These are phyloP conservation scores for Callyntrura guangdongensis DNA, from an alignment of 2,888 invertebrate species.

Conservation along the genomic window DNA sequence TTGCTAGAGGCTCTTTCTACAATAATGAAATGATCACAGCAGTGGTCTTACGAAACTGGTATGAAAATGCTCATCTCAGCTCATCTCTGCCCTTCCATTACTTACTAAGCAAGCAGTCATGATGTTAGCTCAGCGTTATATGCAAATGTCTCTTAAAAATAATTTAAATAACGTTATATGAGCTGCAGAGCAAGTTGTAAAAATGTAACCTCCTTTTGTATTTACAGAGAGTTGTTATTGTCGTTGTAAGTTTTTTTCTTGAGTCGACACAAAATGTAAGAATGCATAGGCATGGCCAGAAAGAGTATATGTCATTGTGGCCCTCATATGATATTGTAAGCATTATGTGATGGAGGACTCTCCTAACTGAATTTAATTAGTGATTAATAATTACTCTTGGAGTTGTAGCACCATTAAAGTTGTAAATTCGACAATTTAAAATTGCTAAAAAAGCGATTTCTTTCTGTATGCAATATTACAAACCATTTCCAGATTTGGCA, in stretches of 20 bases:
- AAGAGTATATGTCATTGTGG: too few relatives aligned
- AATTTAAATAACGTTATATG: constrained; percentile 14
- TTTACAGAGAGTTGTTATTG: too few relatives aligned
- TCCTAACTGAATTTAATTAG: constrained; percentile 64
- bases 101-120: background rate
- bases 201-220: too few relatives aligned
- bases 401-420: constrained; percentile 30
- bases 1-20: background rate
- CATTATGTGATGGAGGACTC: too few relatives aligned
- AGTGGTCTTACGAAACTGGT: constrained; percentile 32
- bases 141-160: constrained; percentile 22
- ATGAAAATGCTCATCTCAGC: constrained; percentile 21
- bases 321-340: too few relatives aligned
- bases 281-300: too few relatives aligned
- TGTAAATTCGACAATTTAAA: background rate
- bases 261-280: too few relatives aligned
- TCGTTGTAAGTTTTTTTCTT: too few relatives aligned
- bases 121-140: background rate
- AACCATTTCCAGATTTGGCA: too few relatives aligned
- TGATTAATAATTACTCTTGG: too few relatives aligned
- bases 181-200: background rate
- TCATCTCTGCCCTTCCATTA: background rate
- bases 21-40: background rate
- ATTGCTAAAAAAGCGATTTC: background rate
- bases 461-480: background rate